These are phyloP conservation scores for Patagioenas fasciata DNA, from an alignment of 2,113 vertebrate genomes.

Conservation along the genomic window DNA sequence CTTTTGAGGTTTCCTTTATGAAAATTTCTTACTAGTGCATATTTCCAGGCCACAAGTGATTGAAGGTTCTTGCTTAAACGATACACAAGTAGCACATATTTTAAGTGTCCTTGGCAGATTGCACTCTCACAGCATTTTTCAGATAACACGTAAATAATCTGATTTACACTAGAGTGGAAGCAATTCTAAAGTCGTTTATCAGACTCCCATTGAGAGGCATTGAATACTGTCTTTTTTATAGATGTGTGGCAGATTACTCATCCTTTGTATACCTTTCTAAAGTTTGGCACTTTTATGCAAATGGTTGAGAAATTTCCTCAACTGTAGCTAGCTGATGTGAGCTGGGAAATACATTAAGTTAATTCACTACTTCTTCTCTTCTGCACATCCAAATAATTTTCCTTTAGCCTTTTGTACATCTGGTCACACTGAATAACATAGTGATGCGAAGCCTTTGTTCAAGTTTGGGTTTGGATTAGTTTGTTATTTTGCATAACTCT, in stretches of 20 bases:
- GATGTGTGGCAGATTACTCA: not conserved
- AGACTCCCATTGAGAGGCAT: not conserved
- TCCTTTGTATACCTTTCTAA: not conserved
- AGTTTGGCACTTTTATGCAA: not conserved
- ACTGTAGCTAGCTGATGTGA: not conserved
- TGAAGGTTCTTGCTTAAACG: not conserved
- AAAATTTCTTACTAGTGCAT: not conserved
- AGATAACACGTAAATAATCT: slow-evolving; percentile 22
- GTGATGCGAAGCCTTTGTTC: not conserved
- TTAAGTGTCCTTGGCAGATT: not conserved
- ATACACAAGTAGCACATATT: not conserved
- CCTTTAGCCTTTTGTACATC: not conserved
- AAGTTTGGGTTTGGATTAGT: not conserved
- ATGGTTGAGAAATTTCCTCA: not conserved
- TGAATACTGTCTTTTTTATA: not conserved
- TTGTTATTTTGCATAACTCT: not conserved
- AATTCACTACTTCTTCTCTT: not conserved
- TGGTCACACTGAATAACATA: not conserved
- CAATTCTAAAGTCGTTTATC: not conserved
- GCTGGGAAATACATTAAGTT: not conserved
- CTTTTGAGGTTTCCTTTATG: not conserved
- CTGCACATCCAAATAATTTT: not conserved
- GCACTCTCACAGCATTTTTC: not conserved
- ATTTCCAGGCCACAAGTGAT: not conserved
- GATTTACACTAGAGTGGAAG: not conserved